Evolutionary conservation across 2,113 vertebrate genomes (phyloP).

Genomic region (Lycaon pictus): DNA sequence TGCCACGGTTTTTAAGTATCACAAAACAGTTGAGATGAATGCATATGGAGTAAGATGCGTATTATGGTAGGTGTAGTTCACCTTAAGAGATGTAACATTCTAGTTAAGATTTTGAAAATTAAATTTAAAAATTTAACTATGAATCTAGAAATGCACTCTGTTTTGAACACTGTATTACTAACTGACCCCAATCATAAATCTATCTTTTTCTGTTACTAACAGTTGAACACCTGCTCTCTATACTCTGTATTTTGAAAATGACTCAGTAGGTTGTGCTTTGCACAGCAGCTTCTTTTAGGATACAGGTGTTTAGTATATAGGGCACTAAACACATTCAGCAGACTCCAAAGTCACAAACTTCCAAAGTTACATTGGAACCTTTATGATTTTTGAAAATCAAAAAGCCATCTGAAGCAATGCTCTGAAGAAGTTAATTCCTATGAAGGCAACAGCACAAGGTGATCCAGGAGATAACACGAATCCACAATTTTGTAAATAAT

Average conservation of each 20-base stretch:
- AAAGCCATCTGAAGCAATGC: not conserved
- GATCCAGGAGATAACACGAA: not conserved
- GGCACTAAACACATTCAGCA: slow-evolving; percentile 5
- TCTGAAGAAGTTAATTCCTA: not conserved
- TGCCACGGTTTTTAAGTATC: not conserved
- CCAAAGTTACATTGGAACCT: not conserved
- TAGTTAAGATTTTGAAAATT: slow-evolving; percentile 44
- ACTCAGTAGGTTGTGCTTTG: not conserved
- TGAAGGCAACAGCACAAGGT: not conserved
- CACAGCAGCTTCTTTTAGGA: not conserved
- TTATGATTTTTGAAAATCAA: slow-evolving; percentile 11
- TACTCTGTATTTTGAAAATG: slow-evolving; percentile 38
- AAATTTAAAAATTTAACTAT: slow-evolving; percentile 45
- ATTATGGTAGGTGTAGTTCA: not conserved
- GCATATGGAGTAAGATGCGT: not conserved
- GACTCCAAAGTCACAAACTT: not conserved
- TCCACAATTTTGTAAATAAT: not conserved
- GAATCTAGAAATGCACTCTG: not conserved
- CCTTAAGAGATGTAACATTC: not conserved
- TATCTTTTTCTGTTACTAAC: slow-evolving; percentile 6
- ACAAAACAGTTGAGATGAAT: not conserved
- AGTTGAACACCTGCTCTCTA: slow-evolving; percentile 37
- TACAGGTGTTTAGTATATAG: slow-evolving; percentile 17
- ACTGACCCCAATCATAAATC: not conserved
- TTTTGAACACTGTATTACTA: not conserved